Percentiles rank a stretch among this genome's conserved stretches.
phyloP scores from a whole-genome alignment of 23 tunicate species.

The Botrylloides violaceus region DNA sequence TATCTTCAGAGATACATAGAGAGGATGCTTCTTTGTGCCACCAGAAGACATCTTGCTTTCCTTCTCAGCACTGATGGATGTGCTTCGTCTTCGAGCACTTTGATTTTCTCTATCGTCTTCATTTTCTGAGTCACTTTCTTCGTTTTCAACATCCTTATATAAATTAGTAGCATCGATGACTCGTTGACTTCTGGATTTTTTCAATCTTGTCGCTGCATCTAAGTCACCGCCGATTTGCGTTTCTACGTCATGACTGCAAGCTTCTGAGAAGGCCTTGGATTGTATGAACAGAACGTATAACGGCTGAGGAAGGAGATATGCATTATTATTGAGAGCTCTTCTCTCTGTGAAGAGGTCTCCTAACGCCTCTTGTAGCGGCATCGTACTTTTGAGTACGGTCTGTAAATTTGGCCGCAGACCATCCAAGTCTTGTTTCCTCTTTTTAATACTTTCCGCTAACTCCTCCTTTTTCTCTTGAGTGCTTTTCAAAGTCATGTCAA shows the following conservation, averaged over 20 bases:
- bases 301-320: slow-evolving; percentile 58
- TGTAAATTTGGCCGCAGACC: slow-evolving; percentile 46
- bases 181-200: background rate
- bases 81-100: slow-evolving; percentile 1
- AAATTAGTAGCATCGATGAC: slow-evolving; percentile 1
- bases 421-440: slow-evolving; percentile 58
- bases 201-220: slow-evolving; percentile 12
- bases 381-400: slow-evolving; percentile 44
- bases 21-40: slow-evolving; percentile 11
- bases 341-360: slow-evolving; percentile 34
- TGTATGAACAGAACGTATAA: slow-evolving; percentile 68
- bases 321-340: slow-evolving; percentile 34
- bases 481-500: slow-evolving; percentile 21
- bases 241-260: slow-evolving; percentile 38
- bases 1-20: slow-evolving; percentile 1
- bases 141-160: slow-evolving; percentile 1
- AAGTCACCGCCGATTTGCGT: slow-evolving; percentile 28
- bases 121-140: slow-evolving; percentile 35
- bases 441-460: slow-evolving; percentile 30
- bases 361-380: slow-evolving; percentile 74
- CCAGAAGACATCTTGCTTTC: background rate
- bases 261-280: slow-evolving; percentile 72
- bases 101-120: slow-evolving; percentile 35
- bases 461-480: slow-evolving; percentile 29
- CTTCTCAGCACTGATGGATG: background rate